These are phyloP conservation scores for Cyanoramphus novaezelandiae DNA, from an alignment of 2,113 vertebrate species.

Conservation along the genomic window DNA sequence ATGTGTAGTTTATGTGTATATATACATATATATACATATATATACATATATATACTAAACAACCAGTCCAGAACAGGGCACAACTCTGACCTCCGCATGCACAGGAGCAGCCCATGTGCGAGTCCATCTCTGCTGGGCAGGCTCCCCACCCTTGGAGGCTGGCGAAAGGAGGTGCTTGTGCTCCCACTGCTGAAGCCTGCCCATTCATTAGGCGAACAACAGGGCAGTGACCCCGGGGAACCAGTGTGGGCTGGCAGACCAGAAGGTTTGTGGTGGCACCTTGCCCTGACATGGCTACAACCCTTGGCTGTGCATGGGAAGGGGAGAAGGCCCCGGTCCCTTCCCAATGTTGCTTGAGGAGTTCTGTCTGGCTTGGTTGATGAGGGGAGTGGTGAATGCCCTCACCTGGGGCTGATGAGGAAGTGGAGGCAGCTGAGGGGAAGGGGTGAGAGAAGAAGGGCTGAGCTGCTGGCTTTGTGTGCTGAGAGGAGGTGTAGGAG, in stretches of 20 bases:
- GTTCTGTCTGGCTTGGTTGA: background rate
- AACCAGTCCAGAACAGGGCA: background rate
- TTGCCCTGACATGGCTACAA: background rate
- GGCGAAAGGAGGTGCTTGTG: background rate
- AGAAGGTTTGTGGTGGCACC: background rate
- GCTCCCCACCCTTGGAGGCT: background rate
- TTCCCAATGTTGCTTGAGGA: background rate
- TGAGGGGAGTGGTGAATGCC: background rate
- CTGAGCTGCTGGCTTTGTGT: rapidly evolving
- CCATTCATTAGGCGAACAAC: background rate
- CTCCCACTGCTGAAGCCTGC: background rate
- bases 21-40: background rate
- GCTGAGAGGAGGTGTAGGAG: background rate
- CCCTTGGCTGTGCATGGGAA: background rate
- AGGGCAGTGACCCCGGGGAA: background rate
- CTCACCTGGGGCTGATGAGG: background rate
- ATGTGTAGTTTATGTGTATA: background rate
- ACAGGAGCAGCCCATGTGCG: background rate
- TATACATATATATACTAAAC: background rate
- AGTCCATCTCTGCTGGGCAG: background rate
- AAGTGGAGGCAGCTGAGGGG: background rate
- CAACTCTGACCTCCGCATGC: rapidly evolving
- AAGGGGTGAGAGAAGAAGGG: background rate
- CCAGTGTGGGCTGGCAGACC: rapidly evolving
- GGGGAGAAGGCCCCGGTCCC: too few species aligned